Evolutionary conservation across 2,113 vertebrate genomes (phyloP).

Genomic region (Sardina pilchardus): DNA sequence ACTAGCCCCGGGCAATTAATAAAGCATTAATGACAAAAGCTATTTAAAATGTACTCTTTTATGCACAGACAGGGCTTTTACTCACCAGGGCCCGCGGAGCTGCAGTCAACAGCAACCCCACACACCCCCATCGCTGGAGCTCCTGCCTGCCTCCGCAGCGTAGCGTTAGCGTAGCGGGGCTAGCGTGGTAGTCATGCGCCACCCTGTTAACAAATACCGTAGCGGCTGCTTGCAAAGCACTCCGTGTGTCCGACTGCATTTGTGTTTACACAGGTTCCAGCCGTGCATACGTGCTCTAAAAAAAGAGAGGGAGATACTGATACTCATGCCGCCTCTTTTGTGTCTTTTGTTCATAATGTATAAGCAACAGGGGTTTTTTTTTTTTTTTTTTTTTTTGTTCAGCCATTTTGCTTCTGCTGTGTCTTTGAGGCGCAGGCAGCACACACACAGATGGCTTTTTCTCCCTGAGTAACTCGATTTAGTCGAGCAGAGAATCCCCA

Average conservation of each 20-base stretch:
- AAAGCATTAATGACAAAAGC: slow-evolving; percentile 99
- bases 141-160: background rate
- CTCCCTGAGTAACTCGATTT: background rate
- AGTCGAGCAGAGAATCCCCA: background rate
- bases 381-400: slow-evolving; percentile 23
- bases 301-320: background rate
- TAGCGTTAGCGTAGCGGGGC: slow-evolving; percentile 31
- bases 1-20: slow-evolving; percentile 94
- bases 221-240: slow-evolving; percentile 49
- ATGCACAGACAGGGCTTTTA: slow-evolving; percentile 84
- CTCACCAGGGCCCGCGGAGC: slow-evolving; percentile 75
- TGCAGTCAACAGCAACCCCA: slow-evolving; percentile 72
- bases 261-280: slow-evolving; percentile 59
- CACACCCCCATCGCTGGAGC: background rate
- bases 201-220: slow-evolving; percentile 73
- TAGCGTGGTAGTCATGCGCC: slow-evolving; percentile 61
- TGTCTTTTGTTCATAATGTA: slow-evolving; percentile 55
- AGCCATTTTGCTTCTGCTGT: slow-evolving; percentile 4
- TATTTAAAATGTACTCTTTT: slow-evolving; percentile 94
- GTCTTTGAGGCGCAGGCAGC: background rate
- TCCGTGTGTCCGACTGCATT: slow-evolving; percentile 62
- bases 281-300: slow-evolving; percentile 49
- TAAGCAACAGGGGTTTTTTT: slow-evolving; percentile 46
- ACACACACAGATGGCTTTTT: slow-evolving; percentile 16
- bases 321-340: background rate